Base-by-base conservation (phyloP, 2,888 invertebrate genomes). In the Acrocyrtus sp. region DNA sequence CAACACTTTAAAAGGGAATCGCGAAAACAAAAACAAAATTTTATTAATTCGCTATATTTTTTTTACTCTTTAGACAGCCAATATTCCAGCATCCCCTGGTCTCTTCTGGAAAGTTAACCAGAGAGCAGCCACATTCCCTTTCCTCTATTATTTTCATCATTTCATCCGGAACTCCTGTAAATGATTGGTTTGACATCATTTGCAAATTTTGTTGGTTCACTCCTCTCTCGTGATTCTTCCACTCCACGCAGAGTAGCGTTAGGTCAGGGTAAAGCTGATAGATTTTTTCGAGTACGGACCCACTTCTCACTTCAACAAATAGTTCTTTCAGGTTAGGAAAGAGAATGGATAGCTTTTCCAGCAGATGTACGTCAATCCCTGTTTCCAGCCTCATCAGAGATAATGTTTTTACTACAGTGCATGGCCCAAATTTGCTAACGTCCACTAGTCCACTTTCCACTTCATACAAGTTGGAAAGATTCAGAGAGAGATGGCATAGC, bases 121-220 rank as follows among this genome's bases (percentile, higher is more conserved):
- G 21, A 8, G 60, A 54, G 39, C 75, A 75, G 0, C 66, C 70
- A 56, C 75, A 75, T 12, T 70, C 57, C 15, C n/a, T 24, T n/a
- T 27, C 15, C 5, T 45, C 21, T 3, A 60, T 8, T 2, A 75
- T 41, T 2, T 56, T 21, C 4, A 70, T 48, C 6, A 48, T 24
- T 2, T 53, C 53, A 34, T 62, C 58, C 3, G 75, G 62, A 41
- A 77, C 62, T 10, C 77, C 77, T 3, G 77, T 77, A n/a, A 77
- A 66, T 2, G 43, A 62, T 47, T 73, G 54, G 48, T 77, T 70
- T 1, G 39, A 22, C n/a, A 70, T 48, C 8, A 21, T 39, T 3
- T 24, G n/a, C 5, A 5, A 3, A 5, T 5, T 2, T 1, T 41
- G 21, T 2, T 51, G 10, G 15, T 12, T 1, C 22, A 47, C 47